These are phyloP conservation scores for Leptopilina myrica DNA, from an alignment of 2,888 invertebrate genomes.

Conservation along the genomic window DNA sequence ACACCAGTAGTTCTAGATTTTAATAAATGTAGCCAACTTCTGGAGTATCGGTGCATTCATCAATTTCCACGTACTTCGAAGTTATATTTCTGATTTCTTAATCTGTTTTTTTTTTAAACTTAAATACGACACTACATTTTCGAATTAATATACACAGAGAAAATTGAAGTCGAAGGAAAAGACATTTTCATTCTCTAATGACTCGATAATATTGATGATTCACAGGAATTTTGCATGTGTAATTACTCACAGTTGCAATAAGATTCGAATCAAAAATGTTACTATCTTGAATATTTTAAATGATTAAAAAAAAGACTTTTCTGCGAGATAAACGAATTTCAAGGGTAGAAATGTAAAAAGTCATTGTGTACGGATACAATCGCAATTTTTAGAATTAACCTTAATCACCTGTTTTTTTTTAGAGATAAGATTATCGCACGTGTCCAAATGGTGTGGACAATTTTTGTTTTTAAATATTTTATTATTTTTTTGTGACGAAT, in stretches of 20 bases:
- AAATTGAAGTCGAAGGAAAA: too few relatives aligned
- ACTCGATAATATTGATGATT: conserved; percentile 20
- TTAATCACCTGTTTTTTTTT: too few relatives aligned
- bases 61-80: neutral
- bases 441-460: too few relatives aligned
- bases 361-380: neutral
- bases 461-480: too few relatives aligned
- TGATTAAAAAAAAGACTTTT: neutral
- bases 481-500: too few relatives aligned
- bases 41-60: conserved; percentile 4
- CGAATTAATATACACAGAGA: too few relatives aligned
- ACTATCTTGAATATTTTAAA: neutral
- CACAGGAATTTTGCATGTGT: neutral
- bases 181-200: too few relatives aligned
- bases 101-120: neutral
- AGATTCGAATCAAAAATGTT: neutral
- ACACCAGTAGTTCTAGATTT: conserved; percentile 42
- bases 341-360: neutral
- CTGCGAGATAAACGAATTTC: neutral
- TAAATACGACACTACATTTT: too few relatives aligned
- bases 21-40: conserved; percentile 6
- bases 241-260: neutral
- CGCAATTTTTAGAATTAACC: neutral
- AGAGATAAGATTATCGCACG: too few relatives aligned
- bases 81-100: neutral